These are phyloP conservation scores for Epizoanthus ramosus DNA, from an alignment of 92 coral and sea anemone species.

Conservation along the genomic window DNA sequence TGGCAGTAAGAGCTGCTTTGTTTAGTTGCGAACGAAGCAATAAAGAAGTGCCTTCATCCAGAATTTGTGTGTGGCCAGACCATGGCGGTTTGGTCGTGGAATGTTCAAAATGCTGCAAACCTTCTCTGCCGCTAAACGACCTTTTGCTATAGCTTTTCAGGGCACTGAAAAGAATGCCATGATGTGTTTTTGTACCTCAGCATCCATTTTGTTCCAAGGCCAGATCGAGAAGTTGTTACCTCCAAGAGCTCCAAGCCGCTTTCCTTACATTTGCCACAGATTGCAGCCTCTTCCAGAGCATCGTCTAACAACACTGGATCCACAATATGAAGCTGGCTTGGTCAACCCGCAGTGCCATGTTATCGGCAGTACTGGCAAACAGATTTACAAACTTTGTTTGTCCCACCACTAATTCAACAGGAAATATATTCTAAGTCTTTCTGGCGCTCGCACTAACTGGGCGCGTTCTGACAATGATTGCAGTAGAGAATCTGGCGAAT, in stretches of 20 bases:
- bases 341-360: too few relatives aligned
- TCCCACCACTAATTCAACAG: too few relatives aligned
- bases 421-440: too few relatives aligned
- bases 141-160: neutral
- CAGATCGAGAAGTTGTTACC: neutral
- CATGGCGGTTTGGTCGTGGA: conserved; percentile 13
- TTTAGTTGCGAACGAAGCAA: conserved; percentile 16
- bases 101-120: neutral
- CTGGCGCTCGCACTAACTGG: too few relatives aligned
- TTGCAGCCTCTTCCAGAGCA: neutral
- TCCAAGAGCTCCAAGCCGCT: neutral
- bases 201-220: neutral
- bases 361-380: too few relatives aligned
- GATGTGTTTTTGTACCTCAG: neutral
- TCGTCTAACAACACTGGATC: neutral
- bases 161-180: neutral
- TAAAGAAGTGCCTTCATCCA: conserved; percentile 12
- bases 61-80: conserved; percentile 27
- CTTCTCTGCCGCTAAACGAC: neutral
- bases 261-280: neutral
- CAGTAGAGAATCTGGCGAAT: too few relatives aligned
- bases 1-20: conserved; percentile 20
- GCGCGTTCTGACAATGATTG: too few relatives aligned
- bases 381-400: too few relatives aligned
- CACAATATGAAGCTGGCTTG: neutral